Evolutionary conservation across 2,888 invertebrate genomes (phyloP).

Genomic region (Oxyscelio sp.): DNA sequence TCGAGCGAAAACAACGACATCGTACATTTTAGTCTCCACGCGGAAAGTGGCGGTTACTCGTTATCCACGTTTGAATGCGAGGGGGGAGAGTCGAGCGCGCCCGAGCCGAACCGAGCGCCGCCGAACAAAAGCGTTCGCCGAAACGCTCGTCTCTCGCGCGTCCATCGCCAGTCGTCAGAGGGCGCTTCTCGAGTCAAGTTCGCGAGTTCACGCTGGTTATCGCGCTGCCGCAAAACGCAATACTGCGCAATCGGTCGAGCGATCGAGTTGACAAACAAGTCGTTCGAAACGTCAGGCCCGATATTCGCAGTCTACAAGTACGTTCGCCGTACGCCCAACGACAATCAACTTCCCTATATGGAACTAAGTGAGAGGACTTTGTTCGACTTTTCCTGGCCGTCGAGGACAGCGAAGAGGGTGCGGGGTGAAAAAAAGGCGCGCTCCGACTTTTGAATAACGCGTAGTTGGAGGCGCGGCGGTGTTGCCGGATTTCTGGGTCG

Average conservation of each 20-base stretch:
- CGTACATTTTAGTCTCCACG: conserved; percentile 61
- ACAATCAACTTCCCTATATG: no score
- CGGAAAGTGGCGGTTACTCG: conserved; percentile 85
- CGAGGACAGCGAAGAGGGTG: neutral
- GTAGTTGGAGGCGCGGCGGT: conserved; percentile 63
- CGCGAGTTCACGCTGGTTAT: conserved; percentile 80
- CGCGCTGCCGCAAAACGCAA: conserved; percentile 27
- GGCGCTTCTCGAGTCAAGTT: conserved; percentile 83
- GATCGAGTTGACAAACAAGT: neutral
- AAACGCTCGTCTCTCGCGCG: conserved; percentile 76
- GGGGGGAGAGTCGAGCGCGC: conserved; percentile 52
- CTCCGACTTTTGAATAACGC: conserved; percentile 55
- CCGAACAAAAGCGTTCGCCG: conserved; percentile 55
- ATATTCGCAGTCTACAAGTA: no score
- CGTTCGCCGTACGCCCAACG: no score
- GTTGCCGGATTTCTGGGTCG: conserved; percentile 73
- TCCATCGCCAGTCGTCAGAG: conserved; percentile 83
- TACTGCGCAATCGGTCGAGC: conserved; percentile 45
- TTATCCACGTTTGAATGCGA: conserved; percentile 53
- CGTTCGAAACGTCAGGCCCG: no score
- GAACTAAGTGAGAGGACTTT: neutral
- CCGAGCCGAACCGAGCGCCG: conserved; percentile 63
- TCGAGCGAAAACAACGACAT: no score
- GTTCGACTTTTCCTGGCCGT: no score
- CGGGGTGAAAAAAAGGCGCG: conserved; percentile 46